Conservation (phyloP, 2,888 invertebrate genomes). For the Drosophila anceps region DNA sequence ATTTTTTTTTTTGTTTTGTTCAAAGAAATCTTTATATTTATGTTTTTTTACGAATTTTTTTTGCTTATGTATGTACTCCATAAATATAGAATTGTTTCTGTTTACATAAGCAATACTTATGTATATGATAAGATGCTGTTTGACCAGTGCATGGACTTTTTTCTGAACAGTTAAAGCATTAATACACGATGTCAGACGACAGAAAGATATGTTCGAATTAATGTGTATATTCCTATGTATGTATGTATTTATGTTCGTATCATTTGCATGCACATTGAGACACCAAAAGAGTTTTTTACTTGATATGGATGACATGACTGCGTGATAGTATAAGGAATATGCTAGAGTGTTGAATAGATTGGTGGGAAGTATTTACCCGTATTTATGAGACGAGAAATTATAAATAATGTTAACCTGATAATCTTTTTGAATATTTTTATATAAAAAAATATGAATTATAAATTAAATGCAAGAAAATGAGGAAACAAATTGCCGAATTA, state of each 20-base stretch:
- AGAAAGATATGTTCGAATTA: slow-evolving; percentile 1
- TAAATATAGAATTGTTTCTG: slow-evolving; percentile 31
- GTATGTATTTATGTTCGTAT: slow-evolving; percentile 5
- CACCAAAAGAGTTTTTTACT: slow-evolving; percentile 10
- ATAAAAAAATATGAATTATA: not conserved
- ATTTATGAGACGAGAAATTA: slow-evolving; percentile 24
- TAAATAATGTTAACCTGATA: not conserved
- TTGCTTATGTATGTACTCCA: slow-evolving; percentile 37
- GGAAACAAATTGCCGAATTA: not conserved
- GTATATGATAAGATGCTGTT: slow-evolving; percentile 19
- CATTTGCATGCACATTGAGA: slow-evolving; percentile 27
- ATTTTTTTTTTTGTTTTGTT: not conserved
- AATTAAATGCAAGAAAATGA: not conserved
- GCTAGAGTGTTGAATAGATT: slow-evolving; percentile 59
- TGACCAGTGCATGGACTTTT: slow-evolving; percentile 47
- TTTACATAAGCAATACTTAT: slow-evolving; percentile 24
- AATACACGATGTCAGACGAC: slow-evolving; percentile 28
- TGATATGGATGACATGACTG: slow-evolving; percentile 17
- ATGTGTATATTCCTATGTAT: slow-evolving; percentile 19
- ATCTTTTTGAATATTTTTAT: too few species aligned
- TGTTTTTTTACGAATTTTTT: not conserved
- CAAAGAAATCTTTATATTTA: slow-evolving; percentile 58
- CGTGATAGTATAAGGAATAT: slow-evolving; percentile 20
- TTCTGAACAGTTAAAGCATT: slow-evolving; percentile 36
- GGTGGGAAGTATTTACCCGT: slow-evolving; percentile 70